Evolutionary conservation across 2,888 invertebrate genomes (phyloP).

Genomic region (Drosophila borealis): DNA sequence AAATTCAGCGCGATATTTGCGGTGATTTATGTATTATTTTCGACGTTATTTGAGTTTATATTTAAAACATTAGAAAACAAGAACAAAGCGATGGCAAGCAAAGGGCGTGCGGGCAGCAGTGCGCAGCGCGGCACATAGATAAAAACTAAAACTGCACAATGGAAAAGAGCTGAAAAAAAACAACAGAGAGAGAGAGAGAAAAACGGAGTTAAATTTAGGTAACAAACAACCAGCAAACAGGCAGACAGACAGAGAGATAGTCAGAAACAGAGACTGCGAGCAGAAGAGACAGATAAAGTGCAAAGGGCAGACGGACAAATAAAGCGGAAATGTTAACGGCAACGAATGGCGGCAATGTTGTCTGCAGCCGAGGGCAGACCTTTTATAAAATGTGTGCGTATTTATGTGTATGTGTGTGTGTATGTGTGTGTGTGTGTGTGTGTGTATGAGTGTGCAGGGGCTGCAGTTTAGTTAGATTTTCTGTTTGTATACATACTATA

Average conservation of each 20-base stretch:
- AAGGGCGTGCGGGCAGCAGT: neutral
- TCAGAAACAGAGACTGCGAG: slow-evolving; percentile 5
- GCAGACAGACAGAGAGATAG: slow-evolving; percentile 19
- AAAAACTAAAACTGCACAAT: slow-evolving; percentile 61
- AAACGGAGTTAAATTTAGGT: slow-evolving; percentile 48
- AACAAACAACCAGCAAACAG: slow-evolving; percentile 55
- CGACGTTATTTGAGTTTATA: slow-evolving; percentile 76
- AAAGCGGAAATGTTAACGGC: slow-evolving; percentile 80
- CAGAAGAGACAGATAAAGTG: slow-evolving; percentile 48
- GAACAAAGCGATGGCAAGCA: slow-evolving; percentile 27
- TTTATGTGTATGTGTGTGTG: neutral
- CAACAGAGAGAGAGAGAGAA: neutral
- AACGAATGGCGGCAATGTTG: slow-evolving; percentile 71
- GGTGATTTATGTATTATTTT: slow-evolving; percentile 75
- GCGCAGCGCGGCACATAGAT: slow-evolving; percentile 36
- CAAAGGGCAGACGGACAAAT: slow-evolving; percentile 66
- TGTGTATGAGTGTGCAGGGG: neutral
- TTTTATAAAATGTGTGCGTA: slow-evolving; percentile 34
- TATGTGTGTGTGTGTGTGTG: slow-evolving; percentile 10
- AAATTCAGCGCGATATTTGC: slow-evolving; percentile 72
- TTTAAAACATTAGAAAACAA: slow-evolving; percentile 74
- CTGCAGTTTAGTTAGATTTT: slow-evolving; percentile 43
- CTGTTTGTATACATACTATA: slow-evolving; percentile 23
- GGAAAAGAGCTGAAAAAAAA: slow-evolving; percentile 1
- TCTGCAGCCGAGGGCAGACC: slow-evolving; percentile 57